Evolutionary conservation across 2,797 vertebrate genomes (phyloP).

Genomic region (Smutsia temminckii): DNA sequence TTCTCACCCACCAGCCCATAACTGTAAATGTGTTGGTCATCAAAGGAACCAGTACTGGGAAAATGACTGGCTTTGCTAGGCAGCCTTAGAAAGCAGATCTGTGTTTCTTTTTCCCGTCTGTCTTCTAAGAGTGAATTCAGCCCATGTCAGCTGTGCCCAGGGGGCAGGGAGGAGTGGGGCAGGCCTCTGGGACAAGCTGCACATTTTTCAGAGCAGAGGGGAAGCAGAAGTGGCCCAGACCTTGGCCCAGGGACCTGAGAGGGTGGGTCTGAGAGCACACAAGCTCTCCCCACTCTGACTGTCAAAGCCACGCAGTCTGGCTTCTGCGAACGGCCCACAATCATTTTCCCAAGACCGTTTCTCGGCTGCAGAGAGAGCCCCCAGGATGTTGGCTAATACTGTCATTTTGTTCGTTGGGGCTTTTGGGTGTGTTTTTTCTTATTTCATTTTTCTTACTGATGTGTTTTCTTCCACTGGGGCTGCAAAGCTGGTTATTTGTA

Average conservation of each 20-base stretch:
- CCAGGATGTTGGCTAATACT: slow-evolving; percentile 43
- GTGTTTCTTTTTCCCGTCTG: background rate
- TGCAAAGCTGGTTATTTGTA: slow-evolving; percentile 69
- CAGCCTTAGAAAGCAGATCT: background rate
- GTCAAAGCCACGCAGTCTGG: background rate
- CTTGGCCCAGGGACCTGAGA: background rate
- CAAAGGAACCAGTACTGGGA: background rate
- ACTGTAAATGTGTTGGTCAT: background rate
- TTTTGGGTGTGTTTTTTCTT: slow-evolving; percentile 64
- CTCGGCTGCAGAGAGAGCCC: slow-evolving; percentile 8
- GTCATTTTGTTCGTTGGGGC: slow-evolving; percentile 67
- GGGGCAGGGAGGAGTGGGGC: background rate
- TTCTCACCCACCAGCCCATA: background rate
- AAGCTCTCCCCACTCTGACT: background rate
- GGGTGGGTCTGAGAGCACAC: accelerated
- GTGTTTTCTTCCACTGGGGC: slow-evolving; percentile 72
- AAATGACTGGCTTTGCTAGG: background rate
- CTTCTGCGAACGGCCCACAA: background rate
- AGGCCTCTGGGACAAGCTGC: background rate
- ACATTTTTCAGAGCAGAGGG: background rate
- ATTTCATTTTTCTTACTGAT: slow-evolving; percentile 78
- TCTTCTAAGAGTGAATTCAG: background rate
- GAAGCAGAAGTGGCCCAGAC: background rate
- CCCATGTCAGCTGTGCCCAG: accelerated
- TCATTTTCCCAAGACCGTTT: slow-evolving; percentile 16